phyloP scores from a whole-genome alignment of 2,797 vertebrate genomes.

The Scarus forsteni region DNA sequence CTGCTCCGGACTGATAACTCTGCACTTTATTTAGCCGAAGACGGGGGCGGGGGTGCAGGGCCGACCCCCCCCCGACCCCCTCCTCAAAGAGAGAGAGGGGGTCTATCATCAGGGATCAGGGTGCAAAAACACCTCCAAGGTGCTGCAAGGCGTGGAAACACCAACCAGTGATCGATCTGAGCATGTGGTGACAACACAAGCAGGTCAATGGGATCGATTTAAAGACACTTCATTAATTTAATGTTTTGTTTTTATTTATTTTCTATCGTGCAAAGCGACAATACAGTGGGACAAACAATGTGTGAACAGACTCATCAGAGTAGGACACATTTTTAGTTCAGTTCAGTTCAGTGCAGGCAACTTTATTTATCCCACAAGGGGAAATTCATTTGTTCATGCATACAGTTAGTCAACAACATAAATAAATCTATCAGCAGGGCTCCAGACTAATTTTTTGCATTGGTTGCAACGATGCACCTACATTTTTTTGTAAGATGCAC shows the following conservation, averaged over 20 bases:
- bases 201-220: constrained; percentile 31
- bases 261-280: constrained; percentile 7
- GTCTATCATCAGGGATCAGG: constrained; percentile 34
- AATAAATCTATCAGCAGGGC: too few species aligned
- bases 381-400: too few species aligned
- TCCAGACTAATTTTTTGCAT: too few species aligned
- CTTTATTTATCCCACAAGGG: too few species aligned
- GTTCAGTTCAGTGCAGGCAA: too few species aligned
- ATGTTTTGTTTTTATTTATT: constrained; percentile 33
- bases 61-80: constrained; percentile 4
- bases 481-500: too few species aligned
- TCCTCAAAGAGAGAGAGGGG: constrained; percentile 13
- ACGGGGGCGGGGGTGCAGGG: constrained; percentile 26
- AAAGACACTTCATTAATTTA: constrained; percentile 21
- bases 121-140: constrained; percentile 37
- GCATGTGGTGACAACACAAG: constrained; percentile 38
- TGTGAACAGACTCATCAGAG: too few species aligned
- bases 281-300: not conserved
- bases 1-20: constrained; percentile 67
- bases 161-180: constrained; percentile 41
- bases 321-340: too few species aligned
- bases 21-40: constrained; percentile 66
- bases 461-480: too few species aligned
- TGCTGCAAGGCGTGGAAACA: constrained; percentile 45
- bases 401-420: too few species aligned